Conservation (phyloP, 2,113 vertebrate genomes). For the Anhinga anhinga region DNA sequence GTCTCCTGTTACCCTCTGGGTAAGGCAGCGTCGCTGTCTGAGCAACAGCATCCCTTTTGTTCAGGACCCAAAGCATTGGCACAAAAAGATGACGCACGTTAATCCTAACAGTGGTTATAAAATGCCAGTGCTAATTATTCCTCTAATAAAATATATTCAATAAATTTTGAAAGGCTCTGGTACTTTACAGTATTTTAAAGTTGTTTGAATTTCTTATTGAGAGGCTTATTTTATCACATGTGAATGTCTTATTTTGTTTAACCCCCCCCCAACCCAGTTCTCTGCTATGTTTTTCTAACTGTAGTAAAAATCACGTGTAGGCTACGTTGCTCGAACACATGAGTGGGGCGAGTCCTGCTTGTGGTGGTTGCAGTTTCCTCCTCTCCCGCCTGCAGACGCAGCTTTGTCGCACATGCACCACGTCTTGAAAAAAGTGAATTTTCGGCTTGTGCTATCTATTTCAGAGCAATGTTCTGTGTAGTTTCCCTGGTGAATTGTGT, state of each 20-base stretch:
- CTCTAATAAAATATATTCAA: not conserved
- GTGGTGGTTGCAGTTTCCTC: not conserved
- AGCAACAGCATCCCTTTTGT: not conserved
- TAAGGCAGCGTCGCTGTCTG: not conserved
- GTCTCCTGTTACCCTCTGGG: not conserved
- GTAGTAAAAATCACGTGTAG: not conserved
- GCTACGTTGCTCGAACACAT: fast-evolving
- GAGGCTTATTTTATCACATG: not conserved
- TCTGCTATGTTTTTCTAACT: not conserved
- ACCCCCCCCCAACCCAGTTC: not conserved
- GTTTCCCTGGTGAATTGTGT: not conserved
- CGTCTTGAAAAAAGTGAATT: not conserved
- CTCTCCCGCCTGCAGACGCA: not conserved
- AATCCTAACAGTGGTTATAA: not conserved
- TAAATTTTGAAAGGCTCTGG: not conserved
- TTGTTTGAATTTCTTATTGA: not conserved
- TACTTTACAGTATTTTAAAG: not conserved
- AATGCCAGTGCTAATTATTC: not conserved
- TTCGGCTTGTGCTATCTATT: not conserved
- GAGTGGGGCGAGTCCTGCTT: fast-evolving
- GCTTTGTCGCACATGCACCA: not conserved
- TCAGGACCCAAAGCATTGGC: not conserved
- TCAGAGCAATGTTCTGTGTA: fast-evolving
- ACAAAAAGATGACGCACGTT: not conserved
- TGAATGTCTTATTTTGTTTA: not conserved